These are phyloP conservation scores for Microctonus hyperodae DNA, from an alignment of 2,888 invertebrate genomes.

Conservation along the genomic window DNA sequence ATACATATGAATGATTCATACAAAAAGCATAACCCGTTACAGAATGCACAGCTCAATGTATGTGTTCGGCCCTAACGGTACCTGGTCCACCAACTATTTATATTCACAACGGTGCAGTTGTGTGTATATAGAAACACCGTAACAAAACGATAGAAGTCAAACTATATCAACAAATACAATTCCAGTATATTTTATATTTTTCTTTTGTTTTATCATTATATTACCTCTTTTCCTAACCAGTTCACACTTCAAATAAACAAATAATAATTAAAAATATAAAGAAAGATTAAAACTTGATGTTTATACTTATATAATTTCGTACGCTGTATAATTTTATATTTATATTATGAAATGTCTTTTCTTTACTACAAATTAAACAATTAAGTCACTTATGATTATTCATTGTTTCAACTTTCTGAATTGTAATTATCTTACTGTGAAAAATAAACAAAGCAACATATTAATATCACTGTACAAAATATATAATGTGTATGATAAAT, in stretches of 20 bases:
- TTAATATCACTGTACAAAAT: too few relatives aligned
- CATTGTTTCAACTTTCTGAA: background rate
- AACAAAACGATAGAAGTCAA: background rate
- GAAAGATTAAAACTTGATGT: background rate
- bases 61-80: conserved; percentile 58
- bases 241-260: too few relatives aligned
- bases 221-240: too few relatives aligned
- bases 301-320: background rate
- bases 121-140: background rate
- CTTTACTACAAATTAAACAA: background rate
- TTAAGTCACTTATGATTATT: background rate
- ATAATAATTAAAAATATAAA: background rate
- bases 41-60: conserved; percentile 41
- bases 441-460: background rate
- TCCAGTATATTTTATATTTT: background rate
- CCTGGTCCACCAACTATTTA: conserved; percentile 50
- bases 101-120: conserved; percentile 34
- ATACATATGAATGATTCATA: background rate
- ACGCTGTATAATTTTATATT: background rate
- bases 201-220: background rate
- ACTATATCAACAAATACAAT: background rate
- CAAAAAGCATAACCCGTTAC: conserved; percentile 47
- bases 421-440: background rate
- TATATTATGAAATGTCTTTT: background rate
- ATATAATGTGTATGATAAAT: too few relatives aligned